Base-by-base conservation (phyloP, 2,888 invertebrate genomes). In the Asteroscopus sphinx region DNA sequence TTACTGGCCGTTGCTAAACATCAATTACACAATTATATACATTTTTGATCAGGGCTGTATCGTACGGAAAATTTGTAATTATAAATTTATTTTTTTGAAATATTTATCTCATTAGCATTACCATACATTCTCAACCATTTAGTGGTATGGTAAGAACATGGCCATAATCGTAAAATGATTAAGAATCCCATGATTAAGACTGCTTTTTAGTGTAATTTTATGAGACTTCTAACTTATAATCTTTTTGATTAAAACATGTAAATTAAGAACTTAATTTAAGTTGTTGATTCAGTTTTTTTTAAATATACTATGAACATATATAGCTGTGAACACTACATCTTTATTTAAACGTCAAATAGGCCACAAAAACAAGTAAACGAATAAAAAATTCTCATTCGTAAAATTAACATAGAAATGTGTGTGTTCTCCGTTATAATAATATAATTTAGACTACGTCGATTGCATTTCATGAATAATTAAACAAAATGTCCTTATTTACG, bases 331-430 rank as follows among this genome's bases (percentile, higher is more conserved):
- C 30, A 33, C 3, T 12, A 21, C 12, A 45, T 16, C 9, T 25
- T 44, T 32, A 61, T 28, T 46, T 11, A 33, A 15, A 44, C 21
- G 7, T 26, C 40, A 47, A 49, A 40, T 45, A 39, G 36, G 41
- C n/a, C 33, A 66, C 17, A 54, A 46, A 32, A 48, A 39, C 33
- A 63, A 49, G 54, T 62, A 62, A 62, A 48, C 9, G 40, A 36
- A 33, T 41, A 25, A 42, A 54, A 69, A 28, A 63, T 33, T 46
- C 32, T 42, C 40, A 53, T 68, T 55, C 49, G 48, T 15, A 28
- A 30, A 65, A 70, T 75, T 66, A 61, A 9, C 67, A 61, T 73
- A 73, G 26, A 72, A 58, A 68, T 62, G 62, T 46, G 48, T 37
- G 35, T 16, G 17, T 48, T 17, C 17, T 37, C 63, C 57, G 68